Evolutionary conservation across 2,888 invertebrate species (phyloP).

Genomic region (Lasioglossum morio): DNA sequence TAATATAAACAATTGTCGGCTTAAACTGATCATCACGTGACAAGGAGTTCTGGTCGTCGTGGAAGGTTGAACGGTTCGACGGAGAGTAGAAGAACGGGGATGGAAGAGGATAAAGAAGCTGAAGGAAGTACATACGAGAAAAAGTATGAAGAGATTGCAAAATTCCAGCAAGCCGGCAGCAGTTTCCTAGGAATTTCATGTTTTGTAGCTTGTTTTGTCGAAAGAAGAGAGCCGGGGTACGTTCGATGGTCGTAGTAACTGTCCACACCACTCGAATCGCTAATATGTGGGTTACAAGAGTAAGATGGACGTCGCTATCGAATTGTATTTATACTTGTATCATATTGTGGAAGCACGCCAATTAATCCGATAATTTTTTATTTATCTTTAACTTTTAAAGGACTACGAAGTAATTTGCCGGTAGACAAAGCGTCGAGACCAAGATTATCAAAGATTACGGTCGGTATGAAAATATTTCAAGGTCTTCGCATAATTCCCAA

Average conservation of each 20-base stretch:
- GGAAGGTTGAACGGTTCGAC: not conserved
- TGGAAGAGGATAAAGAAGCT: not conserved
- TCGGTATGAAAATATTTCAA: not conserved
- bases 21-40: not conserved
- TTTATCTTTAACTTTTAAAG: too few relatives aligned
- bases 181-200: not conserved
- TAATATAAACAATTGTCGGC: slow-evolving; percentile 1
- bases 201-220: not conserved
- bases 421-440: too few relatives aligned
- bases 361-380: not conserved
- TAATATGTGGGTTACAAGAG: not conserved
- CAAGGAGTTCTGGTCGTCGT: not conserved
- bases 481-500: not conserved
- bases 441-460: not conserved
- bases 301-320: not conserved
- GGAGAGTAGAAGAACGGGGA: not conserved
- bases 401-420: too few relatives aligned
- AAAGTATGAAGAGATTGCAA: not conserved
- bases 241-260: not conserved
- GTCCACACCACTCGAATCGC: not conserved
- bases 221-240: not conserved
- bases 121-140: not conserved
- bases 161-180: not conserved
- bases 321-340: not conserved
- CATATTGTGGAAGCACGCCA: too few relatives aligned